Percentiles rank a stretch among this genome's conserved stretches.
These are phyloP conservation scores for Ancistrus triradiatus DNA, from an alignment of 2,113 vertebrate genomes.

Conservation along the genomic window DNA sequence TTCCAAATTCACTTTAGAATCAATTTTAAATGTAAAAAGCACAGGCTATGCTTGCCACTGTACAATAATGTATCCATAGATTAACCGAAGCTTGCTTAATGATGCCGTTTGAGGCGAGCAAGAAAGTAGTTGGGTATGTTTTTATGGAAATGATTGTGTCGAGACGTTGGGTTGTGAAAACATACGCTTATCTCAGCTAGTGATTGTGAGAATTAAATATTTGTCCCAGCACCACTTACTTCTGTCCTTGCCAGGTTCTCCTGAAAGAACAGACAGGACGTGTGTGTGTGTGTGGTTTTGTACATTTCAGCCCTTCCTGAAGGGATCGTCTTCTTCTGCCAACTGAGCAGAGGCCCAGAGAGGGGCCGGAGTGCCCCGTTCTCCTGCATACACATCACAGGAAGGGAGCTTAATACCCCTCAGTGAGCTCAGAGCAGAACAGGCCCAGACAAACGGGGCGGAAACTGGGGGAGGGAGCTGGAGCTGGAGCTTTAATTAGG, in stretches of 20 bases:
- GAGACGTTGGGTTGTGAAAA: too few species aligned
- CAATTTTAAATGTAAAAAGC: too few species aligned
- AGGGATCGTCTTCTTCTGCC: slow-evolving; percentile 51
- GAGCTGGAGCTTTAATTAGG: slow-evolving; percentile 26
- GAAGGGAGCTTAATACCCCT: slow-evolving; percentile 44
- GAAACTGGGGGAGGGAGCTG: slow-evolving; percentile 21
- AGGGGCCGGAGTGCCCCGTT: slow-evolving; percentile 51
- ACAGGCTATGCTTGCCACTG: too few species aligned
- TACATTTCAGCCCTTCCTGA: slow-evolving; percentile 53
- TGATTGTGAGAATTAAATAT: too few species aligned
- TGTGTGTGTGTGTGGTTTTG: slow-evolving; percentile 39
- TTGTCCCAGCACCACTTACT: too few species aligned
- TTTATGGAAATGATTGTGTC: too few species aligned
- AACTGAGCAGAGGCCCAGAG: slow-evolving; percentile 59
- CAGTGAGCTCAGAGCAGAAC: slow-evolving; percentile 17
- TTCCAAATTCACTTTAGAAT: too few species aligned
- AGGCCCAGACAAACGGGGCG: not conserved
- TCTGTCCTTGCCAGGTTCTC: slow-evolving; percentile 8
- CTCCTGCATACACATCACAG: slow-evolving; percentile 38
- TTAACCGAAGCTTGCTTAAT: too few species aligned
- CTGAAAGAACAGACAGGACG: slow-evolving; percentile 29
- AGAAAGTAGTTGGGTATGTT: too few species aligned
- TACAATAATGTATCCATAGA: too few species aligned
- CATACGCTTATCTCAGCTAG: too few species aligned
- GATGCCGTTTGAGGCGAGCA: too few species aligned